Evolutionary conservation across 2,113 vertebrate species (phyloP).

Genomic region (Podarcis muralis): DNA sequence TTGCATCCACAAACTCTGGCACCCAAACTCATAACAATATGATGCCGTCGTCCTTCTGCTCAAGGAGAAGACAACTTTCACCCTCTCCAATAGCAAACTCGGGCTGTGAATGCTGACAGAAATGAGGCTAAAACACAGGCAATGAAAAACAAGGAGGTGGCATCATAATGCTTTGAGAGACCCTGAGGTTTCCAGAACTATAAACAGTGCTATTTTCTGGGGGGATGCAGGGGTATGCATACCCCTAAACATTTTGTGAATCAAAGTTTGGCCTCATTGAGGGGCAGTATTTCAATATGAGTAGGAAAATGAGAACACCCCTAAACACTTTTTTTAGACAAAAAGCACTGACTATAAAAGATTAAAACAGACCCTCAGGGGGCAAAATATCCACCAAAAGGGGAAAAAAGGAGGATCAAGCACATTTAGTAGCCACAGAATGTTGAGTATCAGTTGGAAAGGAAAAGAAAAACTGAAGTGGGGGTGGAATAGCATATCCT

Average conservation of each 20-base stretch:
- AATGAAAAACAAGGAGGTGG: background rate
- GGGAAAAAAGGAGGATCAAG: background rate
- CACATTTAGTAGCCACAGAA: background rate
- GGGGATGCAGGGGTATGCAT: no score
- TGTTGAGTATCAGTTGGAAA: background rate
- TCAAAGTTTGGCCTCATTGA: no score
- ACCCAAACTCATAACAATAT: background rate
- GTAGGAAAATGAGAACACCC: no score
- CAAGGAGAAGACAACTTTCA: background rate
- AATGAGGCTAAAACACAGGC: background rate
- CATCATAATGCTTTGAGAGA: background rate
- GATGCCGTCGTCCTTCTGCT: background rate
- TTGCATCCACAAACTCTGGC: no score
- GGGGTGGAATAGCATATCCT: background rate
- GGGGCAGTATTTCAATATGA: no score
- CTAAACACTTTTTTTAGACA: no score
- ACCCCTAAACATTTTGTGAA: no score
- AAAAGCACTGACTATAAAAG: no score
- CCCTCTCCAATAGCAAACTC: background rate
- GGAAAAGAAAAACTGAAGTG: background rate
- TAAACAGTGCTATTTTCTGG: no score
- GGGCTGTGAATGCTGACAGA: no score
- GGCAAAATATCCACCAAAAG: background rate
- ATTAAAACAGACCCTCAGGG: background rate
- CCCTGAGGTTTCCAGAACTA: background rate